Conservation (phyloP, 2,113 vertebrate genomes). For the Catharus minimus region DNA sequence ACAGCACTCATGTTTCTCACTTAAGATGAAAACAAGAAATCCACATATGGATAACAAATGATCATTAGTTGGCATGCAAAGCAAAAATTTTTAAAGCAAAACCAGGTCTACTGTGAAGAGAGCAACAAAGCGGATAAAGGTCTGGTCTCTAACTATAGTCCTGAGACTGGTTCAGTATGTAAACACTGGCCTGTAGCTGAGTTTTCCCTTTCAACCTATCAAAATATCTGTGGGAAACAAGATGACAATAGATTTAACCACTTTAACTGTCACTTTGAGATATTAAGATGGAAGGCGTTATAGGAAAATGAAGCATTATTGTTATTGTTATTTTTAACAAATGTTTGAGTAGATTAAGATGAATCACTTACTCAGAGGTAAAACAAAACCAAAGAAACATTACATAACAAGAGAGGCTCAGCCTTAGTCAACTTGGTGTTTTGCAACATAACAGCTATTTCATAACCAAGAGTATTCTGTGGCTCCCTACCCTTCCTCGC, state of each 20-base stretch:
- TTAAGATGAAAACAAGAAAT: not conserved
- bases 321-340: not conserved
- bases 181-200: not conserved
- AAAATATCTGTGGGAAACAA: not conserved
- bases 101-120: not conserved
- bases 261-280: not conserved
- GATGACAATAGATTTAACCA: not conserved
- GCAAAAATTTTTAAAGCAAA: not conserved
- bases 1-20: not conserved
- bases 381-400: not conserved
- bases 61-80: not conserved
- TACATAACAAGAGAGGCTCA: not conserved
- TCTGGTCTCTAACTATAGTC: not conserved
- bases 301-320: not conserved
- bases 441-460: not conserved
- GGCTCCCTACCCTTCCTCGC: slow-evolving; percentile 91
- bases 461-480: not conserved
- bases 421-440: not conserved
- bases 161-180: not conserved
- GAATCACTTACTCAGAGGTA: not conserved
- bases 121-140: not conserved
- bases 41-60: not conserved
- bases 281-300: not conserved
- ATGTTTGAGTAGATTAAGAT: not conserved
- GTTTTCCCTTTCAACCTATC: not conserved